Conservation (phyloP, 2,888 invertebrate species). For the Drosophila kanekoi region DNA sequence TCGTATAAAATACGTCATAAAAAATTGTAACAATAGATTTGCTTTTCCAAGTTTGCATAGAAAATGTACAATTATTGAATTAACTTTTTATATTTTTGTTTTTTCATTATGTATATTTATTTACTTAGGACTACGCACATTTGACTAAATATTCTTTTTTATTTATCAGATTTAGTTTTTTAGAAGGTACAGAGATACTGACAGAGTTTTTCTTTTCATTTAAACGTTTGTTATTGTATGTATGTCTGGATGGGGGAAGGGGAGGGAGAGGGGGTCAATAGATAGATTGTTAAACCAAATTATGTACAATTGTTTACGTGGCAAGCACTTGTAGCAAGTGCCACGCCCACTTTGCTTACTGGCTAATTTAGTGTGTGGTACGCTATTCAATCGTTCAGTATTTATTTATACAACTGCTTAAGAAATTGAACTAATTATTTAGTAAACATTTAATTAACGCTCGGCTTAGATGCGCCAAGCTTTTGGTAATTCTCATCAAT, state of each 20-base stretch:
- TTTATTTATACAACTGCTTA: conserved; percentile 34
- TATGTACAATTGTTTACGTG: conserved; percentile 38
- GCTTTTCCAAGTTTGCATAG: conserved; percentile 35
- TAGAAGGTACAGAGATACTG: conserved; percentile 82
- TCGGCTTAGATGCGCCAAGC: conserved; percentile 25
- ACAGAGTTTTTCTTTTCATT: conserved; percentile 60
- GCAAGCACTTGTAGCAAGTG: conserved; percentile 37
- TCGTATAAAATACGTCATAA: conserved; percentile 69
- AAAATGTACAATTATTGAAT: conserved; percentile 73
- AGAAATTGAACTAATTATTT: conserved; percentile 45
- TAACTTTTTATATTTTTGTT: conserved; percentile 19
- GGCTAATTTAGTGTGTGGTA: conserved; percentile 78
- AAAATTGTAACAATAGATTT: conserved; percentile 68
- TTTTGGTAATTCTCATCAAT: conserved; percentile 24
- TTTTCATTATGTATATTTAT: conserved; percentile 56
- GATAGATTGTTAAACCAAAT: conserved; percentile 5
- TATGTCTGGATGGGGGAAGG: conserved; percentile 1
- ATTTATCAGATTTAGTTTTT: conserved; percentile 58
- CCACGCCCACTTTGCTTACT: conserved; percentile 63
- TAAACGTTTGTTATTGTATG: conserved; percentile 17
- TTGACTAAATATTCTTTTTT: conserved; percentile 50
- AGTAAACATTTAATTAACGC: conserved; percentile 37
- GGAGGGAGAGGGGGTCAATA: conserved; percentile 25
- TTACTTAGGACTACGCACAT: conserved; percentile 67
- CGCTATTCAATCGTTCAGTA: conserved; percentile 63